Evolutionary conservation across 2,888 invertebrate genomes (phyloP).

Genomic region (Lepidochrysops patricia): DNA sequence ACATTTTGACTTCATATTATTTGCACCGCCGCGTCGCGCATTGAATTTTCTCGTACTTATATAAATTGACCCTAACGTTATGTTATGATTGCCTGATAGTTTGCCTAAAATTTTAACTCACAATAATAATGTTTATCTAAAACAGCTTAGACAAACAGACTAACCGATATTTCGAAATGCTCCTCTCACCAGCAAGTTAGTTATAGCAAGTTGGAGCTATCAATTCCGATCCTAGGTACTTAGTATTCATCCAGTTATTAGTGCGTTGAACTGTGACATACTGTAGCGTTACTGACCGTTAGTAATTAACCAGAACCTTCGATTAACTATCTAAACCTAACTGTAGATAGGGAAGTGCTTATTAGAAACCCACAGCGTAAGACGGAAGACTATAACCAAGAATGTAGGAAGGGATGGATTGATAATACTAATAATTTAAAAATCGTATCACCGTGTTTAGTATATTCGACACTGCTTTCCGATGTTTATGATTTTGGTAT

Average conservation of each 20-base stretch:
- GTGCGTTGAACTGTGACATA: slow-evolving; percentile 61
- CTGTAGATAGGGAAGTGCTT: slow-evolving; percentile 1
- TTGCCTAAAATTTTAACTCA: too few species aligned
- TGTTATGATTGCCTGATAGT: too few species aligned
- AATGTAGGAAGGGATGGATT: background rate
- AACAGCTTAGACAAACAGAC: background rate
- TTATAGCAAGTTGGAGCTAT: background rate
- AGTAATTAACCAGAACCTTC: slow-evolving; percentile 25
- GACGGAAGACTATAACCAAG: background rate
- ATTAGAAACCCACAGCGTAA: background rate
- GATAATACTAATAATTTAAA: background rate
- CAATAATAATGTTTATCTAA: background rate
- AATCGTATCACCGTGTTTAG: too few species aligned
- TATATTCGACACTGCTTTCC: too few species aligned
- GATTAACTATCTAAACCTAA: background rate
- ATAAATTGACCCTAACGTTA: too few species aligned
- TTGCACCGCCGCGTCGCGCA: background rate
- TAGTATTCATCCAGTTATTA: slow-evolving; percentile 36
- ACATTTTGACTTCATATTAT: too few species aligned
- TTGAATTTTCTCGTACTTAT: background rate
- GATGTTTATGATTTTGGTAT: background rate
- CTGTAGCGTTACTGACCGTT: slow-evolving; percentile 44
- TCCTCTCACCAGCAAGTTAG: background rate
- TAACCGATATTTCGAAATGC: background rate
- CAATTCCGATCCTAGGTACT: slow-evolving; percentile 16